phyloP scores from a whole-genome alignment of 2,113 vertebrate species.

The Notothenia coriiceps region DNA sequence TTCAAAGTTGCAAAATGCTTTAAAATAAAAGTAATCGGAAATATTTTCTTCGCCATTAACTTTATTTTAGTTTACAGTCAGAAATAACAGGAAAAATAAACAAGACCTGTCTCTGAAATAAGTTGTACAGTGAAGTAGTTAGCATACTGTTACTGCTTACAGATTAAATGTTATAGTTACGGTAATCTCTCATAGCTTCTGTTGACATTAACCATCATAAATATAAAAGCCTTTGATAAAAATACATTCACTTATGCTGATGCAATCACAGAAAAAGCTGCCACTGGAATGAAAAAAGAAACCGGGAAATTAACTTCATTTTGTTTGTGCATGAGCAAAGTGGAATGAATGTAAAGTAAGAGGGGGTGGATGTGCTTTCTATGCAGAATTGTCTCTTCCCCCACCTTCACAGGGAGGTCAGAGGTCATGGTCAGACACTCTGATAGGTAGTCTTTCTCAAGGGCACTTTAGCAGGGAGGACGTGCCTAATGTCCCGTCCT shows the following conservation, averaged over 20 bases:
- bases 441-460: no score
- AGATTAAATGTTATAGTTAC: conserved; percentile 7
- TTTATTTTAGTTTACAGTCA: conserved; percentile 36
- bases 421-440: conserved; percentile 18
- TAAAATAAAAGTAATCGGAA: background rate
- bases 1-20: background rate
- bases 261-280: conserved; percentile 63
- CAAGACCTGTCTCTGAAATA: background rate
- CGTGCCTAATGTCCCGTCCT: conserved; percentile 1
- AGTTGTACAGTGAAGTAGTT: background rate
- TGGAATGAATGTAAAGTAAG: background rate
- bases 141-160: conserved; percentile 15
- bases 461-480: background rate
- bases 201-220: conserved; percentile 36
- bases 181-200: conserved; percentile 43
- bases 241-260: conserved; percentile 67
- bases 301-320: background rate
- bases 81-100: conserved; percentile 23
- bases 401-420: background rate
- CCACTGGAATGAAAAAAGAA: conserved; percentile 45
- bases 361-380: background rate
- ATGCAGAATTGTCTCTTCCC: background rate
- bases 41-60: background rate
- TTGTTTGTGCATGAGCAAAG: background rate
- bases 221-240: conserved; percentile 59